phyloP scores from a whole-genome alignment of 2,113 vertebrate species.

The Carlito syrichta region DNA sequence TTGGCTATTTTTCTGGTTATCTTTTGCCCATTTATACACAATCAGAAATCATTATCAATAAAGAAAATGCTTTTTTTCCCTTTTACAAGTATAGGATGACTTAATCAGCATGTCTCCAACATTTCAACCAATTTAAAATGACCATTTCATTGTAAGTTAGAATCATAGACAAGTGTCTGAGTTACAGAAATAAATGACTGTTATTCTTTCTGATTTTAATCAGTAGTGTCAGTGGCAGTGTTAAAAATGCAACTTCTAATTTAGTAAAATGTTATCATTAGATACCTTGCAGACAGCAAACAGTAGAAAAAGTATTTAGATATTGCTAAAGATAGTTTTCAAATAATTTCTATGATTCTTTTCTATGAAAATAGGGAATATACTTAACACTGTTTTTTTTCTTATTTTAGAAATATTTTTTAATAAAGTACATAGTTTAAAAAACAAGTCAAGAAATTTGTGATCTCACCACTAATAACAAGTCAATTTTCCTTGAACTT shows the following conservation, averaged over 20 bases:
- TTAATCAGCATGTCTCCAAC: not conserved
- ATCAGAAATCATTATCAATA: not conserved
- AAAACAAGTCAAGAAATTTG: not conserved
- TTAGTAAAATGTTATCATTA: not conserved
- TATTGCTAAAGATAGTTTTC: not conserved
- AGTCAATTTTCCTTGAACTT: constrained; percentile 21
- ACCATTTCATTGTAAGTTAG: not conserved
- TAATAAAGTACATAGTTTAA: not conserved
- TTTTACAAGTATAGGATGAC: not conserved
- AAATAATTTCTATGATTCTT: constrained; percentile 32
- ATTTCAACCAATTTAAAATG: not conserved
- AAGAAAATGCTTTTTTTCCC: not conserved
- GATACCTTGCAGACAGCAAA: not conserved
- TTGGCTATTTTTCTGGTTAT: not conserved
- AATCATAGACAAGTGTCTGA: not conserved
- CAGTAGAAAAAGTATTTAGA: constrained; percentile 30
- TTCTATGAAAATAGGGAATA: constrained; percentile 1
- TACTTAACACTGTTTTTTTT: not conserved
- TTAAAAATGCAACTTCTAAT: constrained; percentile 45
- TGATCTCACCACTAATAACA: not conserved
- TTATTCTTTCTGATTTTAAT: not conserved
- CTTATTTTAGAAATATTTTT: not conserved
- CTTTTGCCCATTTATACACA: not conserved
- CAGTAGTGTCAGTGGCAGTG: not conserved
- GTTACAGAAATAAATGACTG: not conserved